Conservation (phyloP, 1,140 invertebrate species). For the Goniozus legneri region DNA sequence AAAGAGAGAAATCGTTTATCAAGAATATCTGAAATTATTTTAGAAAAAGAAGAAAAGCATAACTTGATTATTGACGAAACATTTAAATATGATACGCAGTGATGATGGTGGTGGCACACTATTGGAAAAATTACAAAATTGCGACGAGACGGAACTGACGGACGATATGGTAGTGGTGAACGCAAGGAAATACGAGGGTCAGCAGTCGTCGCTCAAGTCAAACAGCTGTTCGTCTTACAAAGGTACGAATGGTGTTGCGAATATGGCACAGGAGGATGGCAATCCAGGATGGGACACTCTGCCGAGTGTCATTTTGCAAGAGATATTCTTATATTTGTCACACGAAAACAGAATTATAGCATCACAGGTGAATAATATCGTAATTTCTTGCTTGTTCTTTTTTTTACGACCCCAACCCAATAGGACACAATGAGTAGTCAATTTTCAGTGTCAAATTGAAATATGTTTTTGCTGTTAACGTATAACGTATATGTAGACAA, state of each 20-base stretch:
- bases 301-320: slow-evolving; percentile 62
- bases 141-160: slow-evolving; percentile 11
- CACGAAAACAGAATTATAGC: slow-evolving; percentile 58
- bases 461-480: neutral
- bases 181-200: slow-evolving; percentile 33
- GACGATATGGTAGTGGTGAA: slow-evolving; percentile 9
- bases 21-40: too few species aligned
- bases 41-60: too few species aligned
- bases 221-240: slow-evolving; percentile 43
- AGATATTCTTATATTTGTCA: slow-evolving; percentile 62
- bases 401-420: neutral
- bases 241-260: slow-evolving; percentile 19
- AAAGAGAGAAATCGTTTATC: too few species aligned
- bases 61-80: too few species aligned
- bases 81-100: slow-evolving; percentile 21
- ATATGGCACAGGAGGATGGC: slow-evolving; percentile 35
- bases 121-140: slow-evolving; percentile 9
- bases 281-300: slow-evolving; percentile 55
- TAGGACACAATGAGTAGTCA: neutral
- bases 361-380: slow-evolving; percentile 48
- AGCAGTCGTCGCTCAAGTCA: slow-evolving; percentile 27
- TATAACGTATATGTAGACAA: neutral
- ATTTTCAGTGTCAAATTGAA: slow-evolving; percentile 5
- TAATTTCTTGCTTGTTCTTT: slow-evolving; percentile 6
- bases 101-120: slow-evolving; percentile 12